A percentile compares a stretch with the other conserved stretches of the same genome.
Conservation (phyloP, 2,797 vertebrate genomes). For the Cossypha polioptera region DNA sequence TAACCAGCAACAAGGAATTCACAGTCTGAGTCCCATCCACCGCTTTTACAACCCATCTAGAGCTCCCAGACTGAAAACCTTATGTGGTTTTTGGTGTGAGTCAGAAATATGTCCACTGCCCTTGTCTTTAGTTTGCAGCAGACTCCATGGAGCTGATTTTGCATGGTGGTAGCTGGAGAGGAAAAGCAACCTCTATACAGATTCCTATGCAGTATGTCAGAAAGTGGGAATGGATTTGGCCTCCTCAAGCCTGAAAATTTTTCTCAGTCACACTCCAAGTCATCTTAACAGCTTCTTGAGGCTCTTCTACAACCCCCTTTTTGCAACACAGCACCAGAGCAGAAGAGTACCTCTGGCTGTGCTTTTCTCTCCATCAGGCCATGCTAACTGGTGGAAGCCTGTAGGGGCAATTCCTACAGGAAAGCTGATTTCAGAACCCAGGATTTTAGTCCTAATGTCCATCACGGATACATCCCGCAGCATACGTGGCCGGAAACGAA, state of each 20-base stretch:
- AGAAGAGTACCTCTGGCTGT: slow-evolving; percentile 85
- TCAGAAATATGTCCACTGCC: background rate
- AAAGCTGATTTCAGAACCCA: slow-evolving; percentile 87
- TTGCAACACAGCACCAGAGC: background rate
- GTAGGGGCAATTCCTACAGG: slow-evolving; percentile 91
- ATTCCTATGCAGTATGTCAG: background rate
- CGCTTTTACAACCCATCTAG: background rate
- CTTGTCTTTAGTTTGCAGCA: background rate
- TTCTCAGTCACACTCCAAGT: background rate
- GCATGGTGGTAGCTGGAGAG: background rate
- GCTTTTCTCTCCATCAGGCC: slow-evolving; percentile 91
- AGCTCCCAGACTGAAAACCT: background rate
- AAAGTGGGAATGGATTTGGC: background rate
- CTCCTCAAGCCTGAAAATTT: background rate
- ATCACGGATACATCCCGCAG: slow-evolving; percentile 83
- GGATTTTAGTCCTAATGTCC: slow-evolving; percentile 85
- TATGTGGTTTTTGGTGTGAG: background rate
- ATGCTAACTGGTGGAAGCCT: slow-evolving; percentile 88
- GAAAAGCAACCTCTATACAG: background rate
- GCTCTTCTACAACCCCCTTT: background rate
- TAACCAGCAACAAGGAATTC: background rate
- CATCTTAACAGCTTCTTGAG: background rate
- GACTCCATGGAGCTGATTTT: background rate
- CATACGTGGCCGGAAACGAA: slow-evolving; percentile 85
- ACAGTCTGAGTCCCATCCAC: background rate